Base-by-base conservation (phyloP, 2,888 invertebrate species). In the Coelopa pilipes region DNA sequence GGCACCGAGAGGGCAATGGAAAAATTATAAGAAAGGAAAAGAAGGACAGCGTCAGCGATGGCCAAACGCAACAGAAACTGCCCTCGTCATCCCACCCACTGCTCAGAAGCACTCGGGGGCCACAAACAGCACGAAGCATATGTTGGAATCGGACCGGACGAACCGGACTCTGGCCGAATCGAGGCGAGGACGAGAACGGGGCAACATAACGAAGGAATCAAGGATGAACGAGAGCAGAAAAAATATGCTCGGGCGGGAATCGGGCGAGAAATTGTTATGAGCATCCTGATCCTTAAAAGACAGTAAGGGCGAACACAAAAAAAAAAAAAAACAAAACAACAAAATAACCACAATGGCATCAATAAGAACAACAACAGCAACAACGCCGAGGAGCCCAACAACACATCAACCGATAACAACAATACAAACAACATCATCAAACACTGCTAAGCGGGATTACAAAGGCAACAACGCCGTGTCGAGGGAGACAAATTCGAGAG, bases 231-330 rank as follows among this genome's bases (percentile, higher is more conserved):
- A 60, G n/a, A 34, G 11, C 17, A 45, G 21, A 73, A 69, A 73
- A 63, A 76, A 80, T 78, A 79, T 78, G 78, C 76, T 75, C 34
- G 71, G 46, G 73, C 66, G 77, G 78, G 76, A 81, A 83, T 80
- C 79, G 78, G 80, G 81, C 84, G 80, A 83, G 81, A 81, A 83
- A 83, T 82, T 82, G 81, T 81, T 82, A 84, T 83, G 77, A 76
- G 78, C 77, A 50, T n/a, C n/a, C n/a, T 66, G 24, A 66, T 66
- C 49, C 66, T 66, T 66, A 50, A 66, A 62, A 62, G 15, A 62
- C 60, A 62, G 34, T 34, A 34, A 34, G 19, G 46, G 19, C 78
- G n/a, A n/a, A n/a, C n/a, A n/a, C n/a, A n/a, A n/a, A n/a, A n/a
- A n/a, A n/a, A n/a, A n/a, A n/a, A n/a, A n/a, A n/a, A n/a, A n/a